Base-by-base conservation (phyloP, 1,140 invertebrate genomes). In the Bombus pyrosoma region DNA sequence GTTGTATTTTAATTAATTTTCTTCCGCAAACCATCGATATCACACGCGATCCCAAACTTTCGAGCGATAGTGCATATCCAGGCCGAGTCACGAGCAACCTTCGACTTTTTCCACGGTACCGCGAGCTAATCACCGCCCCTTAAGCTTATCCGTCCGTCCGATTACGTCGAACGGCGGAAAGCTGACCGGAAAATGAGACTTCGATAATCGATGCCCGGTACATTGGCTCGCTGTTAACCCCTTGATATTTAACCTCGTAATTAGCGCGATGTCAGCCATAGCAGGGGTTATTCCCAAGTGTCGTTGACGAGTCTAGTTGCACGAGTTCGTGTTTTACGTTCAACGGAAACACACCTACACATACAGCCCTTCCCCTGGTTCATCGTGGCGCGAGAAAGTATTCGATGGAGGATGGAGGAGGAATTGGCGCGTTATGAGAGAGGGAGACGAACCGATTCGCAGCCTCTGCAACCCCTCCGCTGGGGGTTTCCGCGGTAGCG, bases 201-300 rank as follows among this genome's bases (percentile, higher is more conserved):
- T 22, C 53, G 83, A 79, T 80, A 80, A 85, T 64, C 68, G 82
- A 83, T 78, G 47, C 37, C 66, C 90, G 90, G 88, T 90, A 93
- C 59, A 93, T 94, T 93, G 93, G 86, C 83, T 92, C 85, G 74
- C 90, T 86, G 91, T 94, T 94, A 94, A 93, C 88, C 92, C 91
- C 92, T 91, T 92, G 92, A 93, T 92, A 94, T 93, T 94, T 93
- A 94, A 94, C 92, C 93, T 91, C 86, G 84, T 95, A 94, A 94
- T 94, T 94, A 94, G 88, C 87, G 79, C 75, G 87, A 88, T 86
- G 91, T 91, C 90, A 90, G 79, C 81, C 32, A 28, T 39, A 66
- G 53, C 34, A 37, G 66, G 37, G 59, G 37, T n/a, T 41, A 37
- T 86, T 57, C 84, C 69, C 81, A 47, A 34, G 59, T 9, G 87